Evolutionary conservation across 2,113 vertebrate genomes (phyloP), one percentile per base, ranked within the genome.

Genomic region (Poicephalus meyeri): DNA sequence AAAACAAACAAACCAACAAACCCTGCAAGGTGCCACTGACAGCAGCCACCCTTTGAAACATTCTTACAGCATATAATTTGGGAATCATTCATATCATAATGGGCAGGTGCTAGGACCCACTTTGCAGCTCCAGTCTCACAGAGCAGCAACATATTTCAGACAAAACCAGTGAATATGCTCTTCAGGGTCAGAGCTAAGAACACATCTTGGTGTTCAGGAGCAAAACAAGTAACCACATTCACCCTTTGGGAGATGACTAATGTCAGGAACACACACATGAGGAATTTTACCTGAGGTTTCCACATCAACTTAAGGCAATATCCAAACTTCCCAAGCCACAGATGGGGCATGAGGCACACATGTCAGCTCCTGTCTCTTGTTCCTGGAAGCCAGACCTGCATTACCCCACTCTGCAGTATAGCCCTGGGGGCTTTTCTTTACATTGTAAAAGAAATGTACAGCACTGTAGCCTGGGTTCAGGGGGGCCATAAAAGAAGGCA

Each of bases 341-440:
- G 33, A 7, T 2, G 3, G 31, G 23, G 20, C 0, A 2, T 5
- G 17, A 91, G 16, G 37, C 15, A 13, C 28, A 24, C 21, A 23
- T 5, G 28, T 29, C 37, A 52, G 18, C 21, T 88, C 39, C 47
- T 3, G 1, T 21, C 29, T 72, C 42, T 56, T 0, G 0, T 31
- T 26, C 53, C 70, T n/a, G 39, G 17, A 68, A 64, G 47, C 25
- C 83, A 76, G 33, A 71, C 11, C 35, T 68, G 23, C 1, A 2
- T 35, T 47, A 84, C 8, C 26, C 2, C 14, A 3, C 13, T 84
- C 14, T 9, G 53, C 26, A 29, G 20, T 2, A 35, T 0, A 1
- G 31, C 29, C 21, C 37, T 1, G 0, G 8, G 42, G 25, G 17
- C 47, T 47, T n/a, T 29, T 76, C 56, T 69, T 53, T 6, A 14